Conservation (phyloP, 2,113 vertebrate genomes). For the Galbula dea region DNA sequence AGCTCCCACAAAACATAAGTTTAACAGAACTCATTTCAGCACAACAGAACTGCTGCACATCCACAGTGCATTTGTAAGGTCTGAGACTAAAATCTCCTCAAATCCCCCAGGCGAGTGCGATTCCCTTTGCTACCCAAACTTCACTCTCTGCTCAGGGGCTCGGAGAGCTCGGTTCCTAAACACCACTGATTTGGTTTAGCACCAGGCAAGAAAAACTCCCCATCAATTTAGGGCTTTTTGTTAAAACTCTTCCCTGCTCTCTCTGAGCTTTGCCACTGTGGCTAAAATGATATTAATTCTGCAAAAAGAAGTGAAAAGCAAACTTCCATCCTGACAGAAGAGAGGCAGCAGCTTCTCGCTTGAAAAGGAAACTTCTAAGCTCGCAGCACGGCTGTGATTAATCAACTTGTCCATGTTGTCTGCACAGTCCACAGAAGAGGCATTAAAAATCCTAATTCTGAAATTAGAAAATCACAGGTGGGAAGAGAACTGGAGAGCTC, state of each 20-base stretch:
- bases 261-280: not conserved
- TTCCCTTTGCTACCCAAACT: not conserved
- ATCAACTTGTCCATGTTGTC: not conserved
- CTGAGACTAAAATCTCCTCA: not conserved
- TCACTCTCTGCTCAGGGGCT: fast-evolving
- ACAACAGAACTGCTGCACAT: fast-evolving
- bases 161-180: not conserved
- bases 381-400: not conserved
- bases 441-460: conserved; percentile 4
- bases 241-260: not conserved
- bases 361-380: not conserved
- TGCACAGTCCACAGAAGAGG: not conserved
- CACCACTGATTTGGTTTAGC: not conserved
- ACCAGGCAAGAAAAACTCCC: not conserved
- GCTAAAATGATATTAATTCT: not conserved
- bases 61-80: fast-evolving
- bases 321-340: not conserved
- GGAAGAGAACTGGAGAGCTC: not conserved
- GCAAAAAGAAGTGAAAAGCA: not conserved
- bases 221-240: not conserved
- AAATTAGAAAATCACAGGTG: not conserved
- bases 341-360: not conserved
- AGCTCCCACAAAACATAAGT: not conserved
- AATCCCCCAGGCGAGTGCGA: fast-evolving
- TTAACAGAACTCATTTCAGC: fast-evolving